Base-by-base conservation (phyloP, 2,888 invertebrate genomes). In the Clunio marinus region DNA sequence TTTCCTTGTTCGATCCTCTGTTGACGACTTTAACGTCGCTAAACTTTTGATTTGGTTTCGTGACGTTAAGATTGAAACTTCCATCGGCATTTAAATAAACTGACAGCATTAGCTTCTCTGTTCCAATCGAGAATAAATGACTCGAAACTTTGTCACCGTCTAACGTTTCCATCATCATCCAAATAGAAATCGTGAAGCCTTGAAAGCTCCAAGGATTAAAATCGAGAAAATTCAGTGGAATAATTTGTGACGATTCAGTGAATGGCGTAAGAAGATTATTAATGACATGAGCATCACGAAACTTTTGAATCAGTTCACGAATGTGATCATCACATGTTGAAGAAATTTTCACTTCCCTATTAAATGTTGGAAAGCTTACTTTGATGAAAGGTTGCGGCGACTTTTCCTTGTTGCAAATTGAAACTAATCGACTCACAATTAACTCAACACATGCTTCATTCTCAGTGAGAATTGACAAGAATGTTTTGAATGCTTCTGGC, bases 381-480 rank as follows among this genome's bases (percentile, higher is more conserved):
- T 78, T 77, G 35, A 74, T 74, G 69, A 74, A 75, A 1, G 79
- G 77, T 60, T 77, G 76, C n/a, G 59, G 32, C 2, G 72, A 1
- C 15, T 10, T 2, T 35, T 63, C 25, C 2, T 55, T 4, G 57
- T 78, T 80, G 7, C 80, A 77, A 69, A 86, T 78, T 75, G 83
- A 80, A 7, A 81, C 74, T 55, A 88, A 78, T 70, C 83, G 77
- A 69, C 77, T 76, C 22, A 85, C 78, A 51, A 88, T 80, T 13
- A 83, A 80, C 58, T 82, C 77, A 71, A 83, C 77, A 0, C 86
- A 83, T 1, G 84, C 83, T 55, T 80, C 77, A 35, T 80, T 75
- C 13, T 77, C 79, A 71, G 85, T 82, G 73, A 88, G 82, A 71
- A 87, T 81, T 24, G 81, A 80, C 69, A 88, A 80, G 74, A 85